Conservation (phyloP, 2,888 invertebrate genomes). For the Agrypnus murinus region DNA sequence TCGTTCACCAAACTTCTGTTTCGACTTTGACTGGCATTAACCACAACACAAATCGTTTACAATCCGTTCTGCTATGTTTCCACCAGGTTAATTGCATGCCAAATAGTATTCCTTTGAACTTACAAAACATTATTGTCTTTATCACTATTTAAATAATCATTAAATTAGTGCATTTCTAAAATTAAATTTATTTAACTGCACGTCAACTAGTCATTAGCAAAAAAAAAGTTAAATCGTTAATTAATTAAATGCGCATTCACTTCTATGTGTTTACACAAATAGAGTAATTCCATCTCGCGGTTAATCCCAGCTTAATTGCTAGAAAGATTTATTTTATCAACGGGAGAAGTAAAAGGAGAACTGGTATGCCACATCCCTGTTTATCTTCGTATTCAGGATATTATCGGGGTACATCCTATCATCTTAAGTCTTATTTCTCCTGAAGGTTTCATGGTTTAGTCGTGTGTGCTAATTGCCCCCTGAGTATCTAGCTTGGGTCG, state of each 20-base stretch:
- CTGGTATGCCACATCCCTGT: neutral
- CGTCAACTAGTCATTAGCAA: too few relatives aligned
- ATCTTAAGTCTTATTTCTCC: constrained; percentile 17
- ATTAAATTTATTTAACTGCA: too few relatives aligned
- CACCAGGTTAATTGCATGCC: constrained; percentile 12
- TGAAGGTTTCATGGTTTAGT: constrained; percentile 20
- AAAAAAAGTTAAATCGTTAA: too few relatives aligned
- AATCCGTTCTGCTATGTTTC: constrained; percentile 5
- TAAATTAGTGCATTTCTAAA: too few relatives aligned
- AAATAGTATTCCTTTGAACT: constrained; percentile 14
- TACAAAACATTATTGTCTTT: neutral
- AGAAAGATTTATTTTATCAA: constrained; percentile 8
- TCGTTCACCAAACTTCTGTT: too few relatives aligned
- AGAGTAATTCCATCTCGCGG: neutral
- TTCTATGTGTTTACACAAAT: too few relatives aligned
- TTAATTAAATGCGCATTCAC: too few relatives aligned
- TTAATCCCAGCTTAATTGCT: constrained; percentile 12
- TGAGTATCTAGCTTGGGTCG: constrained; percentile 28
- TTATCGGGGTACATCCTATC: constrained; percentile 1
- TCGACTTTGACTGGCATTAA: neutral
- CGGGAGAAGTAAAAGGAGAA: too few relatives aligned
- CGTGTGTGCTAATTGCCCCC: constrained; percentile 30
- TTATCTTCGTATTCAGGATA: neutral
- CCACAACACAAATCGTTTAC: neutral
- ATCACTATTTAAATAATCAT: neutral